Conservation (phyloP, 2,113 vertebrate species). For the Tragelaphus imberbis region DNA sequence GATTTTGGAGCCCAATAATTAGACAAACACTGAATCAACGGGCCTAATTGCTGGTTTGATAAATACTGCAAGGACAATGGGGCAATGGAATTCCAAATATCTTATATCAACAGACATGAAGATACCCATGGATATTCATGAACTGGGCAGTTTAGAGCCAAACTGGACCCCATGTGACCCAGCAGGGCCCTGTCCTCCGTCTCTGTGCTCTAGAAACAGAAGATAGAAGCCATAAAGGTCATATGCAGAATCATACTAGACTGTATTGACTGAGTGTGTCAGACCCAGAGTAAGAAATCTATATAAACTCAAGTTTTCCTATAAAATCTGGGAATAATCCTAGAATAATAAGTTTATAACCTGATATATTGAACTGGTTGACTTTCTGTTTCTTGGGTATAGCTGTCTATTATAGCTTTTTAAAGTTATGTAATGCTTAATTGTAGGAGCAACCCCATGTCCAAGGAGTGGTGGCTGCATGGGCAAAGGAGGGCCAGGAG, state of each 20-base stretch:
- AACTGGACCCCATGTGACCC: neutral
- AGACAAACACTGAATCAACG: neutral
- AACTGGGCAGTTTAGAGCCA: neutral
- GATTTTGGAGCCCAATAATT: neutral
- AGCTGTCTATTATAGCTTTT: neutral
- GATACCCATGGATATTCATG: neutral
- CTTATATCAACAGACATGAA: neutral
- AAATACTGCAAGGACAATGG: neutral
- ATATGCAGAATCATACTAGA: neutral
- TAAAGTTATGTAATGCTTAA: neutral
- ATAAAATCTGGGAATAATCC: neutral
- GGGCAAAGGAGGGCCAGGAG: too few species aligned
- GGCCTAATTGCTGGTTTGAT: neutral
- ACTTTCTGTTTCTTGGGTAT: neutral
- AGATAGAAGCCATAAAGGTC: neutral
- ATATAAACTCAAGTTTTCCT: neutral
- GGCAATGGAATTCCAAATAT: neutral
- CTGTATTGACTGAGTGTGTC: neutral
- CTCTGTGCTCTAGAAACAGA: neutral
- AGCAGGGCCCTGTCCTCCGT: too few species aligned
- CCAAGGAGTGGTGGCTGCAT: fast-evolving
- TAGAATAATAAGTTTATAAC: neutral
- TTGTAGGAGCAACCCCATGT: neutral
- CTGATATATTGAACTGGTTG: neutral
- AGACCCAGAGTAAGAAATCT: neutral